Evolutionary conservation across 2,797 vertebrate species (phyloP).

Genomic region (Xerus rutilus): DNA sequence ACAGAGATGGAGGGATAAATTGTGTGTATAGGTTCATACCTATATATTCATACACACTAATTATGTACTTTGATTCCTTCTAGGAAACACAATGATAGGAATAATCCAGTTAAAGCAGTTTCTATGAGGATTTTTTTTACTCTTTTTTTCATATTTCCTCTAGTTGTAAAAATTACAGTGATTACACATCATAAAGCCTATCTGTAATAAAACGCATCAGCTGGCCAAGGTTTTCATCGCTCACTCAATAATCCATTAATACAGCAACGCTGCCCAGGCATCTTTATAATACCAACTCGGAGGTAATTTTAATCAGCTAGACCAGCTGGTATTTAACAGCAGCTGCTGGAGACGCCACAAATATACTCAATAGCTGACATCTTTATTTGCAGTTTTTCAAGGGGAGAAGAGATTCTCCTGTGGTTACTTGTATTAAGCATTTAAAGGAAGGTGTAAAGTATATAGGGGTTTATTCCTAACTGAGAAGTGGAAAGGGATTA

Average conservation of each 20-base stretch:
- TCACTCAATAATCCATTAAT: constrained; percentile 96
- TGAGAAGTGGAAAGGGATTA: constrained; percentile 72
- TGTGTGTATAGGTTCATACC: constrained; percentile 66
- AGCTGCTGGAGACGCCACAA: constrained; percentile 94
- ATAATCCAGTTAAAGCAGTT: constrained; percentile 86
- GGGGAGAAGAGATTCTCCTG: constrained; percentile 91
- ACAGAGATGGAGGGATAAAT: constrained; percentile 60
- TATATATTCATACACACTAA: constrained; percentile 76
- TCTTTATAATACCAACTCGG: constrained; percentile 94
- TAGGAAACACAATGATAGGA: constrained; percentile 83
- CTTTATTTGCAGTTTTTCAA: constrained; percentile 94
- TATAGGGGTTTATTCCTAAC: constrained; percentile 81
- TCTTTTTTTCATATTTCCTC: constrained; percentile 89
- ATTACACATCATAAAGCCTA: constrained; percentile 94
- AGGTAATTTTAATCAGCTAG: constrained; percentile 95
- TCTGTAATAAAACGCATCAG: constrained; percentile 95
- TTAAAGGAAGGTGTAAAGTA: constrained; percentile 81
- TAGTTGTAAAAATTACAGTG: constrained; percentile 93
- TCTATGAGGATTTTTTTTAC: constrained; percentile 82
- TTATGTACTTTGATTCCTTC: constrained; percentile 79
- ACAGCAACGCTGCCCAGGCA: constrained; percentile 93
- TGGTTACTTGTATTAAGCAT: constrained; percentile 90
- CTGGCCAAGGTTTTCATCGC: constrained; percentile 94
- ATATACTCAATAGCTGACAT: constrained; percentile 94
- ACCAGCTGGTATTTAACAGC: constrained; percentile 95